phyloP scores from a whole-genome alignment of 2,888 invertebrate genomes.

The Diadegma fenestrale region DNA sequence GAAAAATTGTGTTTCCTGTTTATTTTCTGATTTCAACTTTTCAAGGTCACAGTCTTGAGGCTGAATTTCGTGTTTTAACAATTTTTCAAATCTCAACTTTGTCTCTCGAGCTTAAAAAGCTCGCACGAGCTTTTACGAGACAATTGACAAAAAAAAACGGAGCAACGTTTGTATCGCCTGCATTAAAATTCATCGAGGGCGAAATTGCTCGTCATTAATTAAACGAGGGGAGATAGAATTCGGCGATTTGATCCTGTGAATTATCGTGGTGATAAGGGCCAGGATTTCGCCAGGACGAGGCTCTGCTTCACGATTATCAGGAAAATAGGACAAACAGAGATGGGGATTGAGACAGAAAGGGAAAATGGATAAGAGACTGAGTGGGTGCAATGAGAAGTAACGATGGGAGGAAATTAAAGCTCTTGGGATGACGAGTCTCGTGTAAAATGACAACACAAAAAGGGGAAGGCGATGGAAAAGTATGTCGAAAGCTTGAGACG shows the following conservation, averaged over 20 bases:
- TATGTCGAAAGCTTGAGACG: background rate
- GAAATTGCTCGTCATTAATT: background rate
- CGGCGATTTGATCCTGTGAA: background rate
- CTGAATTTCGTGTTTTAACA: background rate
- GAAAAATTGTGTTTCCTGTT: background rate
- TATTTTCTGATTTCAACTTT: no score
- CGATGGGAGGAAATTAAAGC: constrained; percentile 22
- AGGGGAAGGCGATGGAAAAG: background rate
- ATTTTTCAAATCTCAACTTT: background rate
- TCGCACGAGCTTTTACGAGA: background rate
- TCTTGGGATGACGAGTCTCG: background rate
- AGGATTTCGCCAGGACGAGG: background rate
- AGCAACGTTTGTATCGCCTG: background rate
- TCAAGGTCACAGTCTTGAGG: background rate
- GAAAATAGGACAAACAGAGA: background rate
- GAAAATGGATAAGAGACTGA: background rate
- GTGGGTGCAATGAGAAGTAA: constrained; percentile 32
- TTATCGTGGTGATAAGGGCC: background rate
- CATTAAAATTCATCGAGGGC: background rate
- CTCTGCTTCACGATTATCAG: no score
- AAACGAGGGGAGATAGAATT: constrained; percentile 3
- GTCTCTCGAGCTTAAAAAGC: background rate
- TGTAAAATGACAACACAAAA: background rate
- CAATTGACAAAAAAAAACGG: background rate
- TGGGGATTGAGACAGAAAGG: background rate